Evolutionary conservation across 1,140 invertebrate species (phyloP), one percentile per base, ranked within the genome.

Genomic region (Scaptodrosophila lebanonensis): DNA sequence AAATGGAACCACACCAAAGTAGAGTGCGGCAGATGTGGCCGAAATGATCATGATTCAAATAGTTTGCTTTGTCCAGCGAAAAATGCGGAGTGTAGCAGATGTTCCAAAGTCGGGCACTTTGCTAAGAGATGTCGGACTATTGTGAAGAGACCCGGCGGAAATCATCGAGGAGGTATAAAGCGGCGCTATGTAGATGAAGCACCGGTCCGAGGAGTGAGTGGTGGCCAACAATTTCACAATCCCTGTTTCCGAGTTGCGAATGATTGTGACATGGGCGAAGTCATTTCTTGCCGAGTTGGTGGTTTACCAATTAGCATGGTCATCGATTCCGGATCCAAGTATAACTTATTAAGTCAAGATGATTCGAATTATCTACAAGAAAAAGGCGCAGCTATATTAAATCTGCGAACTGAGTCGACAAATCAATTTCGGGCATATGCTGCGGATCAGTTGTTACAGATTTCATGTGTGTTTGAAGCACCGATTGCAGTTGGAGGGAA

Each of bases 381-480:
- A 18, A 27, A 52, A 15, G 25, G 15, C 4, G 47, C 35, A 42
- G 15, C 38, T 13, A 22, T 52, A 18, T 38, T 32, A 12, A 40
- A 52, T 17, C 5, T 42, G 22, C 20, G 49, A 12, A 15, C 2
- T 22, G 15, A 40, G 9, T 52, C 49, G 11, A 11, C 12, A 3
- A 51, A 39, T 38, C 48, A 51, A 15, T 40, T 51, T 25, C 17
- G 12, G 15, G 35, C 20, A 39, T 40, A 50, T 12, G 48, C 38
- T 17, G n/a, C n/a, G n/a, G n/a, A n/a, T n/a, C n/a, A n/a, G n/a
- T n/a, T n/a, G n/a, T n/a, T 42, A 11, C 4, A 38, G 8, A 39
- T 51, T 30, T 17, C 7, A 17, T 38, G 39, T 43, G 16, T 53
- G 3, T 54, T 54, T 35, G 51, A 54, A 45, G 51, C 43, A 15